These are phyloP conservation scores for Thera britannica DNA, from an alignment of 2,888 invertebrate species.

Conservation along the genomic window DNA sequence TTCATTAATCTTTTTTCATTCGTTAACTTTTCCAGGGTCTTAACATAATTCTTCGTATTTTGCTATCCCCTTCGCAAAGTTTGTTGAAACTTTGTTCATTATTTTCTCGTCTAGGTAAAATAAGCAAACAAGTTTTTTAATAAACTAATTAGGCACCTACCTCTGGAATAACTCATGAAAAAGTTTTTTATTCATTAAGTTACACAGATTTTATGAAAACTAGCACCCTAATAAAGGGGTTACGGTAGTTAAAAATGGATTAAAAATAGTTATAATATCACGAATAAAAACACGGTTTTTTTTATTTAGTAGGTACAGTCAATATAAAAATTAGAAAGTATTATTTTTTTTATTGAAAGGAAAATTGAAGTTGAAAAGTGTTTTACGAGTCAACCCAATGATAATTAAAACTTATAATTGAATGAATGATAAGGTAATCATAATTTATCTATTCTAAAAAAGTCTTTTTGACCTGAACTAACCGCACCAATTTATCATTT, in stretches of 20 bases:
- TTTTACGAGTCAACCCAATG: no score
- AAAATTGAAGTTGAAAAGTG: no score
- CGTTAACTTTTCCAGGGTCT: slow-evolving; percentile 1
- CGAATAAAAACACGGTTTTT: no score
- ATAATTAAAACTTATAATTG: no score
- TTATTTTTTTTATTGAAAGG: no score
- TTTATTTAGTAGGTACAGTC: no score
- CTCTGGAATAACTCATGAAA: neutral
- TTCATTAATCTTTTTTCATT: slow-evolving; percentile 1
- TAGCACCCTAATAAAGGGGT: neutral
- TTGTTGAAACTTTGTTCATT: slow-evolving; percentile 13
- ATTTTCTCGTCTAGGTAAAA: slow-evolving; percentile 8
- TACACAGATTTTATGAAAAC: neutral
- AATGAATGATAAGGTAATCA: no score
- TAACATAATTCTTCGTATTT: slow-evolving; percentile 10
- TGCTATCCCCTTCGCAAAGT: slow-evolving; percentile 10
- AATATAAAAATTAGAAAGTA: no score
- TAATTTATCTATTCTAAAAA: no score
- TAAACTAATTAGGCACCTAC: slow-evolving; percentile 3
- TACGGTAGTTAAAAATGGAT: neutral
- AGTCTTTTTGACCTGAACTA: no score
- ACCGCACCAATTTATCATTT: no score
- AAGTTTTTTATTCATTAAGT: neutral
- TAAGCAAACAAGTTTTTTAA: slow-evolving; percentile 14
- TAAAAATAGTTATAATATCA: no score